Evolutionary conservation across 2,113 vertebrate species (phyloP).

Genomic region (Pseudorasbora parva): DNA sequence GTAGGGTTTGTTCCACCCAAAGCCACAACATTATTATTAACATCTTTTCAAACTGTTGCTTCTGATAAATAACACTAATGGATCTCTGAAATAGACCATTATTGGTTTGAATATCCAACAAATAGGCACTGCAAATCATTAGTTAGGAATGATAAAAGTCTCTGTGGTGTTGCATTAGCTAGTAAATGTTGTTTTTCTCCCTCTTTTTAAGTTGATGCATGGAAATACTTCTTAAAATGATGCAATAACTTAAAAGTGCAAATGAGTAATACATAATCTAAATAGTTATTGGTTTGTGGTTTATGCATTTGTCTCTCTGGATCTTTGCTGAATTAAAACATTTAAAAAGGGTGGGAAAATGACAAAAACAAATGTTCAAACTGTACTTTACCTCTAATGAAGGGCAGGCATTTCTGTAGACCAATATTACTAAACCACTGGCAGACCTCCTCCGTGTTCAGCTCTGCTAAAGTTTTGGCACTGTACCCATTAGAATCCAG

Average conservation of each 20-base stretch:
- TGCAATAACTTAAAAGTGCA: constrained; percentile 25
- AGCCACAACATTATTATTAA: background rate
- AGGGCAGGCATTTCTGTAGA: constrained; percentile 72
- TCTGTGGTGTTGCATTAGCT: constrained; percentile 3
- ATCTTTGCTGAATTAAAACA: background rate
- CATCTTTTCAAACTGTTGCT: background rate
- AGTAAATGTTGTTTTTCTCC: constrained; percentile 8
- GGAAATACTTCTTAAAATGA: constrained; percentile 4
- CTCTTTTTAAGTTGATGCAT: constrained; percentile 12
- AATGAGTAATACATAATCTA: constrained; percentile 12
- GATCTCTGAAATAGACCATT: constrained; percentile 25
- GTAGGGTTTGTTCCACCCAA: constrained; percentile 30
- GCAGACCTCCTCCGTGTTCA: constrained; percentile 77
- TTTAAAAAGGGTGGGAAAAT: constrained; percentile 14
- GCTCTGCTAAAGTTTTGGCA: constrained; percentile 73
- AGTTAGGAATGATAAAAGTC: background rate
- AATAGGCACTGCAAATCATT: constrained; percentile 20
- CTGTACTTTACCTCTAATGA: constrained; percentile 72
- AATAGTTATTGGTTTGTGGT: constrained; percentile 33
- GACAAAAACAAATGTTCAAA: constrained; percentile 24
- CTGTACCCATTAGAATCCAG: constrained; percentile 60
- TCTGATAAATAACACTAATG: constrained; percentile 14
- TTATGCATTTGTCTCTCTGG: constrained; percentile 11
- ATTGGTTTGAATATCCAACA: constrained; percentile 12
- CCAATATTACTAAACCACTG: constrained; percentile 75